Evolutionary conservation across 1,140 invertebrate genomes (phyloP).

Genomic region (Protaetia brevitarsis): DNA sequence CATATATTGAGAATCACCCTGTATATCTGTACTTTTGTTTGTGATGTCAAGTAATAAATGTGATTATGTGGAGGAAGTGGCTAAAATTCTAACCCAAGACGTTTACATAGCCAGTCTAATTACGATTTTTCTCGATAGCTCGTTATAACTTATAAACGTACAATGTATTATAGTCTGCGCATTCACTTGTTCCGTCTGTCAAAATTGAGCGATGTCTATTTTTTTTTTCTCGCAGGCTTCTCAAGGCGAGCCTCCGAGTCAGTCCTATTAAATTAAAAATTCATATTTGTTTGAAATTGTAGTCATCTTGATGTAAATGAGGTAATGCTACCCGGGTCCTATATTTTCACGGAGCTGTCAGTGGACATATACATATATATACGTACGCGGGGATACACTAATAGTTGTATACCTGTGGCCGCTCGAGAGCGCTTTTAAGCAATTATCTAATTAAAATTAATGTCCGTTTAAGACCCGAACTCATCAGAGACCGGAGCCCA

Average conservation of each 20-base stretch:
- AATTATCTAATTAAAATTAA: conserved; percentile 52
- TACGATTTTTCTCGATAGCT: too few relatives aligned
- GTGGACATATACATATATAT: conserved; percentile 24
- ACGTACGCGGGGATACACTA: too few relatives aligned
- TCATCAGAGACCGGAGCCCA: conserved; percentile 43
- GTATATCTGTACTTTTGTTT: too few relatives aligned
- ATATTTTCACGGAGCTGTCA: conserved; percentile 39
- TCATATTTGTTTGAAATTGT: conserved; percentile 24
- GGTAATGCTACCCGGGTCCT: conserved; percentile 17
- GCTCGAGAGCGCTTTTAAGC: conserved; percentile 42
- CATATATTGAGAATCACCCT: too few relatives aligned
- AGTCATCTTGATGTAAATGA: conserved; percentile 25
- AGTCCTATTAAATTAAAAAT: conserved; percentile 25
- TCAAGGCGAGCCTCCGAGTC: background rate
- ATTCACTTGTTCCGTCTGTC: too few relatives aligned
- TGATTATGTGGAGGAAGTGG: too few relatives aligned
- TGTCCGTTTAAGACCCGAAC: conserved; percentile 47
- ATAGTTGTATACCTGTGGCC: conserved; percentile 14
- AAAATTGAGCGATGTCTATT: too few relatives aligned
- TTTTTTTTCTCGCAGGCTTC: background rate
- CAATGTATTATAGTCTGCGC: too few relatives aligned
- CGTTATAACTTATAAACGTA: too few relatives aligned
- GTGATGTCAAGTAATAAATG: too few relatives aligned
- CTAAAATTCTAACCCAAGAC: too few relatives aligned
- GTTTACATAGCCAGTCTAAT: too few relatives aligned